Percentiles rank a stretch among this genome's conserved stretches.
These are phyloP conservation scores for Meliscaeva auricollis DNA, from an alignment of 2,888 invertebrate genomes.

Conservation along the genomic window DNA sequence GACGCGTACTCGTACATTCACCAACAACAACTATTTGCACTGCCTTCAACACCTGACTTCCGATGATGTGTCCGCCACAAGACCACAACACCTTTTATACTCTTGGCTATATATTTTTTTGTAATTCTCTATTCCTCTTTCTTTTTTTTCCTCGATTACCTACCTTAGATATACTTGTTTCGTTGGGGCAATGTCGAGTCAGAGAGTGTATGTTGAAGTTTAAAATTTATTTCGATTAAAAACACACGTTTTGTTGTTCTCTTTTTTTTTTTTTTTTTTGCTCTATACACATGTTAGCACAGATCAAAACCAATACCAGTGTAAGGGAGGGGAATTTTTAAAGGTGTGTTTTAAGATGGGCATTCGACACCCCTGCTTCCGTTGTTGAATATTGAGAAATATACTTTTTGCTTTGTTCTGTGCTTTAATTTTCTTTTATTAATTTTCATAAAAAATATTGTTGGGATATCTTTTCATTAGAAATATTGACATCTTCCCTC, in stretches of 20 bases:
- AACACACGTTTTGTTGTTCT: constrained; percentile 50
- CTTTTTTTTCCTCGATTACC: constrained; percentile 28
- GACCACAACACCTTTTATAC: constrained; percentile 71
- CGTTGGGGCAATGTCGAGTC: constrained; percentile 8
- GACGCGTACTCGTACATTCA: constrained; percentile 36
- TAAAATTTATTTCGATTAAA: constrained; percentile 59
- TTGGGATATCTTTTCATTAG: too few relatives aligned
- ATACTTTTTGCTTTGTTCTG: too few relatives aligned
- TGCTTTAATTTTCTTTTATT: background rate
- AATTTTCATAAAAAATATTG: background rate
- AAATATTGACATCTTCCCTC: too few relatives aligned
- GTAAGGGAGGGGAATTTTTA: constrained; percentile 33
- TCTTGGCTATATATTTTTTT: constrained; percentile 51
- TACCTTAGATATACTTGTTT: constrained; percentile 45
- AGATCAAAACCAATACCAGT: constrained; percentile 38
- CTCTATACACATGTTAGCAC: constrained; percentile 29
- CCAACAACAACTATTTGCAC: constrained; percentile 48
- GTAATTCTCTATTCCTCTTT: constrained; percentile 24
- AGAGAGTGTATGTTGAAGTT: constrained; percentile 25
- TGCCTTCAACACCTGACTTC: constrained; percentile 74
- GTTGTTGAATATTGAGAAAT: constrained; percentile 60
- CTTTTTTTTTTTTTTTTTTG: constrained; percentile 48
- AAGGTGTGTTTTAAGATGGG: constrained; percentile 19
- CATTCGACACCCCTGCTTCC: constrained; percentile 14
- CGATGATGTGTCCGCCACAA: constrained; percentile 75